These are phyloP conservation scores for Zonotrichia leucophrys DNA, from an alignment of 2,113 vertebrate genomes.

Conservation along the genomic window DNA sequence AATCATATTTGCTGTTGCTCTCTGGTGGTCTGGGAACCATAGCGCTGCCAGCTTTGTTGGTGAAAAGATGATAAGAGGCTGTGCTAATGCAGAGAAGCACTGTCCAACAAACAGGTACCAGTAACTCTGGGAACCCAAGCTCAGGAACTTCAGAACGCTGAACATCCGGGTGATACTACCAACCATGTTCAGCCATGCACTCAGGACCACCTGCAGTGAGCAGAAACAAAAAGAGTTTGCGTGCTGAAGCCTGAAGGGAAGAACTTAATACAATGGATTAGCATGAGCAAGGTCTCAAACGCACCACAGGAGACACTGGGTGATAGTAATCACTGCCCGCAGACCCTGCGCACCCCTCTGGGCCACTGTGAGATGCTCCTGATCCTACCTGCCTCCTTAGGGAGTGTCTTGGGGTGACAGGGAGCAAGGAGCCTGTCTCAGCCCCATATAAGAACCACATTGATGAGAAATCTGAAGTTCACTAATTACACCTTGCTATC, in stretches of 20 bases:
- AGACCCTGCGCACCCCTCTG: background rate
- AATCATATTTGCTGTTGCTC: slow-evolving; percentile 89
- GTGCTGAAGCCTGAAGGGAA: background rate
- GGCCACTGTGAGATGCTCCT: background rate
- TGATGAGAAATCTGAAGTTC: background rate
- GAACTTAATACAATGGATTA: background rate
- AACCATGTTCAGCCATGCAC: slow-evolving; percentile 86
- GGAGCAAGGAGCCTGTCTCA: background rate
- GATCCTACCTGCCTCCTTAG: background rate
- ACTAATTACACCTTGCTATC: background rate
- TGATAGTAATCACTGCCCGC: background rate
- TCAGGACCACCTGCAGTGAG: slow-evolving; percentile 80
- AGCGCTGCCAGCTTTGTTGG: slow-evolving; percentile 92
- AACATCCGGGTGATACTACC: slow-evolving; percentile 79
- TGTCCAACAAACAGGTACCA: slow-evolving; percentile 83
- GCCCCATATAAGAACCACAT: background rate
- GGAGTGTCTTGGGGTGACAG: background rate
- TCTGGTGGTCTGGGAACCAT: slow-evolving; percentile 94
- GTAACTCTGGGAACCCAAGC: slow-evolving; percentile 5
- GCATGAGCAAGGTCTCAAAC: background rate
- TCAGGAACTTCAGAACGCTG: background rate
- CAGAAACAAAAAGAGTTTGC: background rate
- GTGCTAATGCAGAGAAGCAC: slow-evolving; percentile 85
- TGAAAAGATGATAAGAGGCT: slow-evolving; percentile 89
- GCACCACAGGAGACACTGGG: background rate